These are phyloP conservation scores for Burhinus bistriatus DNA, from an alignment of 2,113 vertebrate species.

Conservation along the genomic window DNA sequence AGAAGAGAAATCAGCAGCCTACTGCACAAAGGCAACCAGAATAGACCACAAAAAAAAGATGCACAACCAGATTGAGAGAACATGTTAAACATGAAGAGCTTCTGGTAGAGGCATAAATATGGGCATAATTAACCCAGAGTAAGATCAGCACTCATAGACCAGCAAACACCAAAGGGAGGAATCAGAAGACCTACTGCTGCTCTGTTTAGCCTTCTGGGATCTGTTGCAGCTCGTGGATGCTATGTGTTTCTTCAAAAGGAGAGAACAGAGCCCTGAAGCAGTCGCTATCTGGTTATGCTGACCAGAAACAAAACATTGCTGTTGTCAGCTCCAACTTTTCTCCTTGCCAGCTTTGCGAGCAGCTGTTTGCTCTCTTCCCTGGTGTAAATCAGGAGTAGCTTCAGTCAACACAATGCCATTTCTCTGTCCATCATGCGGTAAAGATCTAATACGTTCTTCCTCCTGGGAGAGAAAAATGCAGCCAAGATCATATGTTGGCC, in stretches of 20 bases:
- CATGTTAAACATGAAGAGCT: neutral
- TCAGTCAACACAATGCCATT: neutral
- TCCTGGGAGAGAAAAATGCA: neutral
- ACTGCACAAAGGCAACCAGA: neutral
- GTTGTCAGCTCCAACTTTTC: constrained; percentile 20
- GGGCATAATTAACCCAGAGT: neutral
- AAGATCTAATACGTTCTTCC: neutral
- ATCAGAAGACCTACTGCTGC: neutral
- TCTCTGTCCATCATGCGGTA: neutral
- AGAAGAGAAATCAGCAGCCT: neutral
- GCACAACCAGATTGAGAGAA: neutral
- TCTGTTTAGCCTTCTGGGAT: neutral
- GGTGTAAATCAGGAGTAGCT: constrained; percentile 9
- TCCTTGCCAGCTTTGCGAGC: neutral
- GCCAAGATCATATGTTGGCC: neutral
- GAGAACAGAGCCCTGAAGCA: constrained; percentile 14
- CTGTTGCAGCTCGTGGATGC: neutral
- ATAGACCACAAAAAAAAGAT: neutral
- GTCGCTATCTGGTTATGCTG: constrained; percentile 7
- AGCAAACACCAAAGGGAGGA: neutral
- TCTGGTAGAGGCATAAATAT: neutral
- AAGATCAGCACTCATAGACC: neutral
- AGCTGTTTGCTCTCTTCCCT: constrained; percentile 4
- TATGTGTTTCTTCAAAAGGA: constrained; percentile 14
- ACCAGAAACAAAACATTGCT: constrained; percentile 28